Percentiles rank a stretch among this genome's conserved stretches.
These are phyloP conservation scores for Meloidogyne chitwoodi DNA, from an alignment of 1,140 invertebrate species.

Conservation along the genomic window DNA sequence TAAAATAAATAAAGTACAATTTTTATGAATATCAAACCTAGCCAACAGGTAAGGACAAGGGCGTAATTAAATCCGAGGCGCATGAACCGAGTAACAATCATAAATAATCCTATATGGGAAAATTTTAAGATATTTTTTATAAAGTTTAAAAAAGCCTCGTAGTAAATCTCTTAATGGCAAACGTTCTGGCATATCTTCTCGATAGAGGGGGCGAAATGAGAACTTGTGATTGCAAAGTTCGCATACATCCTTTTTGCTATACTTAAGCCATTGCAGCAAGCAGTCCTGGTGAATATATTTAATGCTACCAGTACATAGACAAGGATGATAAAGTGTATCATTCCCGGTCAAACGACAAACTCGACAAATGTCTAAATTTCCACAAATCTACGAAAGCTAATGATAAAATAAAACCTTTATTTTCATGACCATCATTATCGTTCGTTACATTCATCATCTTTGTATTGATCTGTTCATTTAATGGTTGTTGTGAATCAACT, in stretches of 20 bases:
- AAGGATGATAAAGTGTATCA: conserved; percentile 83
- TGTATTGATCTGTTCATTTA: no score
- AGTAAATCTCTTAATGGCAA: conserved; percentile 71
- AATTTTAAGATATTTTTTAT: conserved; percentile 60
- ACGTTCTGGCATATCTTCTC: conserved; percentile 93
- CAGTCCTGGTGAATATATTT: conserved; percentile 93
- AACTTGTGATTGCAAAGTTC: conserved; percentile 95
- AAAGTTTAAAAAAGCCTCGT: conserved; percentile 64
- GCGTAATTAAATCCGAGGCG: conserved; percentile 95
- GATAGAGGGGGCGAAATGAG: conserved; percentile 97
- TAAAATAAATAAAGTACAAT: neutral
- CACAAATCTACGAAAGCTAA: neutral
- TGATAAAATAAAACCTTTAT: neutral
- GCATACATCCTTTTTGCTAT: conserved; percentile 96
- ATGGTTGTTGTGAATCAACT: no score
- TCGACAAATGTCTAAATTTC: conserved; percentile 79
- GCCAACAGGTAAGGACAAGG: conserved; percentile 89
- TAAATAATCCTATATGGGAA: conserved; percentile 69
- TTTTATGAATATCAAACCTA: conserved; percentile 66
- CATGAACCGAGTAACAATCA: conserved; percentile 81
- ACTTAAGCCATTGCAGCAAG: conserved; percentile 71
- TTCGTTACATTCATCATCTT: neutral
- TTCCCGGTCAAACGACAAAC: conserved; percentile 72
- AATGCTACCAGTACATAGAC: conserved; percentile 93
- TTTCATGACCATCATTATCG: neutral